These are phyloP conservation scores for Episyrphus balteatus DNA, from an alignment of 1,140 invertebrate species.

Conservation along the genomic window DNA sequence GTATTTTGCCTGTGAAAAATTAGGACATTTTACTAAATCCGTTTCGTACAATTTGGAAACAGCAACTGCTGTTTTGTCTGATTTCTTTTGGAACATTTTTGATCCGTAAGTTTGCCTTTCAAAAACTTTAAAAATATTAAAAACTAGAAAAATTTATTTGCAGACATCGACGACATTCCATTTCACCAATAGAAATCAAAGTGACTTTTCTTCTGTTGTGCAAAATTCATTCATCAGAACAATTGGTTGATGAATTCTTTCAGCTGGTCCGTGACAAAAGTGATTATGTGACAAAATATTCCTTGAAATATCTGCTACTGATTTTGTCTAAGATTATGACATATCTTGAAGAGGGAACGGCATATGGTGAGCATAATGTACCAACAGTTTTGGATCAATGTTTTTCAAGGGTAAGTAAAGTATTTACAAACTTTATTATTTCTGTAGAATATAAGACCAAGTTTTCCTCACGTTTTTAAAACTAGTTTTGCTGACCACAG, in stretches of 20 bases:
- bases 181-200: slow-evolving; percentile 29
- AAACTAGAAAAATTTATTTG: neutral
- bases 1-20: slow-evolving; percentile 30
- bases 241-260: slow-evolving; percentile 23
- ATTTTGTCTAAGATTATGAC: slow-evolving; percentile 24
- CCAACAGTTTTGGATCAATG: slow-evolving; percentile 21
- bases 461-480: too few relatives aligned
- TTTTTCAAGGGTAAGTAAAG: slow-evolving; percentile 14
- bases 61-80: slow-evolving; percentile 17
- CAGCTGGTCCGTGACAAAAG: slow-evolving; percentile 19
- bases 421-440: neutral
- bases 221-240: slow-evolving; percentile 24
- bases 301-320: slow-evolving; percentile 24
- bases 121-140: too few relatives aligned
- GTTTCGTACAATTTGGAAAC: slow-evolving; percentile 18
- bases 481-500: too few relatives aligned
- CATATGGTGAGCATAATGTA: slow-evolving; percentile 30
- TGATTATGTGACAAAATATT: slow-evolving; percentile 22
- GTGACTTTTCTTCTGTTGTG: slow-evolving; percentile 28
- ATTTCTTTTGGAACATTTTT: slow-evolving; percentile 34
- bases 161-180: slow-evolving; percentile 25
- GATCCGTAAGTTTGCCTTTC: slow-evolving; percentile 21
- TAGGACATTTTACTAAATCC: slow-evolving; percentile 24
- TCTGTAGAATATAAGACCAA: too few relatives aligned
- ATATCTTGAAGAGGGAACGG: slow-evolving; percentile 25